These are phyloP conservation scores for Protaetia brevitarsis DNA, from an alignment of 1,140 invertebrate genomes.

Conservation along the genomic window DNA sequence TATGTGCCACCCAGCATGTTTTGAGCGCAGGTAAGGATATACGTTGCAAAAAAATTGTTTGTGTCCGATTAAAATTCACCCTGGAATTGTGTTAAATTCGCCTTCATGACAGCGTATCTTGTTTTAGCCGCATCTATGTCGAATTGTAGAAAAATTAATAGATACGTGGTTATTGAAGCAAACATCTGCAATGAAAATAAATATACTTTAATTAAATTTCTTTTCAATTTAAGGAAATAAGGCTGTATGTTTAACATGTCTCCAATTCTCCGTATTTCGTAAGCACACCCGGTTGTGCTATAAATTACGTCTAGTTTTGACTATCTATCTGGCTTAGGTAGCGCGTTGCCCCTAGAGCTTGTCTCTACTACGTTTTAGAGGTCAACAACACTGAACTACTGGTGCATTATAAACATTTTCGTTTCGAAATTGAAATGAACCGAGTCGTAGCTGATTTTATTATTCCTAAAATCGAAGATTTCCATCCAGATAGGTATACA, in stretches of 20 bases:
- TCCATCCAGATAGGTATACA: too few relatives aligned
- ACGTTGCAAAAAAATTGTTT: background rate
- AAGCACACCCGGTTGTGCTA: too few relatives aligned
- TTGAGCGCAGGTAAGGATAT: background rate
- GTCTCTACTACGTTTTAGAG: too few relatives aligned
- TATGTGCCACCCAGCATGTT: background rate
- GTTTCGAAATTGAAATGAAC: too few relatives aligned
- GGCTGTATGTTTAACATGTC: too few relatives aligned
- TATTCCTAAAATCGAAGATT: too few relatives aligned
- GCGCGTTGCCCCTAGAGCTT: background rate
- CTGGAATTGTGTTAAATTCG: background rate
- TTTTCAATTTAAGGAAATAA: background rate
- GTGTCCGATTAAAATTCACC: background rate
- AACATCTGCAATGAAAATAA: conserved; percentile 27
- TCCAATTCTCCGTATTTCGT: too few relatives aligned
- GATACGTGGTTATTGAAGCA: conserved; percentile 25
- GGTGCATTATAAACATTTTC: too few relatives aligned
- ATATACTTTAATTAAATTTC: background rate
- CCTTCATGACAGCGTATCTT: background rate
- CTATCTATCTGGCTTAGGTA: too few relatives aligned
- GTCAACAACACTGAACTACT: background rate
- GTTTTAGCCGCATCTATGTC: conserved; percentile 19
- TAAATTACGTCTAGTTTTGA: too few relatives aligned
- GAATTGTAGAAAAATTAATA: conserved; percentile 30
- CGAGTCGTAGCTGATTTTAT: too few relatives aligned